Conservation (phyloP, 2,888 invertebrate species). For the Diloba caeruleocephala region DNA sequence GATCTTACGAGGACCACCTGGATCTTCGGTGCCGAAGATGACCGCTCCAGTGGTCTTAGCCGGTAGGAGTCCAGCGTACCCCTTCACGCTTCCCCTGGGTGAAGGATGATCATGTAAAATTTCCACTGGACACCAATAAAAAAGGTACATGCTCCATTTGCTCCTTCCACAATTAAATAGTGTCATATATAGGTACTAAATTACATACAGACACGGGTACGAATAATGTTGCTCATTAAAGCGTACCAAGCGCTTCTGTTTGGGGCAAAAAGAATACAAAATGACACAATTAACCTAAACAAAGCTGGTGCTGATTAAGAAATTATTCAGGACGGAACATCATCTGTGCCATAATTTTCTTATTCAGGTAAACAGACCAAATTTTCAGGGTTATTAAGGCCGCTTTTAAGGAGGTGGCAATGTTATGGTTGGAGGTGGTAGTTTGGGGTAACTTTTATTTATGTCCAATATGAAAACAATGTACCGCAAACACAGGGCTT, state of each 20-base stretch:
- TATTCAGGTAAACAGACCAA: slow-evolving; percentile 30
- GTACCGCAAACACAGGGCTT: too few species aligned
- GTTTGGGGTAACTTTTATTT: slow-evolving; percentile 13
- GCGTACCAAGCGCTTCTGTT: slow-evolving; percentile 61
- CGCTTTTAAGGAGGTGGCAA: slow-evolving; percentile 51
- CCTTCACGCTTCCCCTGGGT: too few species aligned
- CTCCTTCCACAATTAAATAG: too few species aligned
- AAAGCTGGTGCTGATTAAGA: slow-evolving; percentile 79
- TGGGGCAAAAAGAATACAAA: slow-evolving; percentile 70
- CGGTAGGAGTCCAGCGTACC: too few species aligned
- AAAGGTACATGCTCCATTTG: too few species aligned
- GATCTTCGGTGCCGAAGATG: too few species aligned
- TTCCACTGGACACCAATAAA: too few species aligned
- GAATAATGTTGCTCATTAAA: slow-evolving; percentile 55
- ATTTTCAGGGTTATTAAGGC: slow-evolving; percentile 59
- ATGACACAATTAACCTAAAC: slow-evolving; percentile 78
- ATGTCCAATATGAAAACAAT: too few species aligned
- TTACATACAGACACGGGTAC: not conserved
- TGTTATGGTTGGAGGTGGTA: slow-evolving; percentile 25
- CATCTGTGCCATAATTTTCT: slow-evolving; percentile 55
- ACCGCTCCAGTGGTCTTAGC: too few species aligned
- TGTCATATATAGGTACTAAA: too few species aligned
- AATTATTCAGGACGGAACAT: slow-evolving; percentile 68
- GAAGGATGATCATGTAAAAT: too few species aligned
- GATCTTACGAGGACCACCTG: too few species aligned